These are phyloP conservation scores for Lates japonicus DNA, from an alignment of 2,797 vertebrate genomes.

Conservation along the genomic window DNA sequence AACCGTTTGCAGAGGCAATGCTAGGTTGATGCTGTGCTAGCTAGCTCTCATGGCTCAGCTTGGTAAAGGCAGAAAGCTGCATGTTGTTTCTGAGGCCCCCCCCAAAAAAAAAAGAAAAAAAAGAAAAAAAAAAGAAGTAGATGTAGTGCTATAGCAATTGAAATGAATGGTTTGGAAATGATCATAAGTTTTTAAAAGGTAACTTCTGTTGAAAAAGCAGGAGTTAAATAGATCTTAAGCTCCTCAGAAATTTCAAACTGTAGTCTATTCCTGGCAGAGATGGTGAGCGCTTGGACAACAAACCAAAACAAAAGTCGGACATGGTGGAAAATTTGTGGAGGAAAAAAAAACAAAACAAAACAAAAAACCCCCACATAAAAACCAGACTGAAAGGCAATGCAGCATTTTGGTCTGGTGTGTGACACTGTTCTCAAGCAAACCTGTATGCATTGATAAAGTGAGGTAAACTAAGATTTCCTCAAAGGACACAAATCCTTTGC, in stretches of 20 bases:
- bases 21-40: constrained; percentile 54
- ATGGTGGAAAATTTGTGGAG: neutral
- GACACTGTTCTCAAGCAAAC: constrained; percentile 2
- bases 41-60: constrained; percentile 26
- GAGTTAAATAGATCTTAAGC: constrained; percentile 2
- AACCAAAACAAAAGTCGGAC: neutral
- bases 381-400: neutral
- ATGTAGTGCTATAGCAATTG: constrained; percentile 7
- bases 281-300: neutral
- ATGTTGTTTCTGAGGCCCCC: constrained; percentile 12
- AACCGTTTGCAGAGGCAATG: constrained; percentile 70
- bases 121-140: constrained; percentile 5
- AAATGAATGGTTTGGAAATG: neutral
- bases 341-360: neutral
- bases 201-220: constrained; percentile 8
- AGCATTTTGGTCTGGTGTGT: constrained; percentile 11
- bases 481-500: constrained; percentile 61
- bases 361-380: neutral
- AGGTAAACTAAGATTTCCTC: constrained; percentile 59
- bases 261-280: neutral
- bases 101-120: neutral
- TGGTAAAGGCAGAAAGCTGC: constrained; percentile 25
- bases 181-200: constrained; percentile 17
- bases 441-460: constrained; percentile 24
- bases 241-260: constrained; percentile 6